Percentiles rank a stretch among this genome's conserved stretches.
phyloP scores from a whole-genome alignment of 1,140 invertebrate species.

The Leucophenga varia region DNA sequence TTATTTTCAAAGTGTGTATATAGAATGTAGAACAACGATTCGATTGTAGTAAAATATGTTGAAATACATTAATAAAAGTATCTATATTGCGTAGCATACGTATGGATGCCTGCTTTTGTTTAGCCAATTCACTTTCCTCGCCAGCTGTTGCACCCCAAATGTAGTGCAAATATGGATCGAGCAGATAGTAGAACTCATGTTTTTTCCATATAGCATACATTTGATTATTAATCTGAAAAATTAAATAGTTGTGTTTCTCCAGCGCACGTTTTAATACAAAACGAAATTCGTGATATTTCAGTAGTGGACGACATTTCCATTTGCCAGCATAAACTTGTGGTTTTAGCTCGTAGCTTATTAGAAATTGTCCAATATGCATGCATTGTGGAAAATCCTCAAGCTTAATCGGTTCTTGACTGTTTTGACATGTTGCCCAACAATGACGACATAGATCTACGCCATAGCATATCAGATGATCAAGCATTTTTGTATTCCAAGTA shows the following conservation, averaged over 20 bases:
- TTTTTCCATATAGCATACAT: conserved; percentile 18
- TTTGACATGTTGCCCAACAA: conserved; percentile 7
- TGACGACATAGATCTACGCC: conserved; percentile 10
- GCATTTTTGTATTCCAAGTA: conserved; percentile 13
- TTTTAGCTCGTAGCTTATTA: neutral
- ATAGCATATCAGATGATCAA: conserved; percentile 16
- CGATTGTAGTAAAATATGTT: conserved; percentile 13
- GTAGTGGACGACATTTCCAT: conserved; percentile 15
- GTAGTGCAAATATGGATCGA: conserved; percentile 22
- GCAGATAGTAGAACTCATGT: conserved; percentile 16
- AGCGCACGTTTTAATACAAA: neutral
- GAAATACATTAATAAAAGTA: conserved; percentile 6
- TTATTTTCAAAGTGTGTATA: conserved; percentile 9
- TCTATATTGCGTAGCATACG: conserved; percentile 13
- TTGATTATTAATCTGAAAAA: conserved; percentile 14
- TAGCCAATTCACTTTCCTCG: neutral
- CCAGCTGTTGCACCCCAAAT: neutral
- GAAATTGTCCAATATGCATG: conserved; percentile 13
- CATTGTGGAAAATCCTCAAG: conserved; percentile 2
- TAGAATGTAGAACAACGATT: conserved; percentile 9
- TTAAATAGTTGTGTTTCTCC: conserved; percentile 2
- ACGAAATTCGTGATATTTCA: conserved; percentile 5
- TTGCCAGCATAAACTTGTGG: conserved; percentile 3
- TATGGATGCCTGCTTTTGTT: conserved; percentile 8
- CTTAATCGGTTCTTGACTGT: neutral